Percentiles rank a stretch among this genome's conserved stretches.
phyloP scores from a whole-genome alignment of 2,113 vertebrate genomes.

The Syngnathus scovelli region DNA sequence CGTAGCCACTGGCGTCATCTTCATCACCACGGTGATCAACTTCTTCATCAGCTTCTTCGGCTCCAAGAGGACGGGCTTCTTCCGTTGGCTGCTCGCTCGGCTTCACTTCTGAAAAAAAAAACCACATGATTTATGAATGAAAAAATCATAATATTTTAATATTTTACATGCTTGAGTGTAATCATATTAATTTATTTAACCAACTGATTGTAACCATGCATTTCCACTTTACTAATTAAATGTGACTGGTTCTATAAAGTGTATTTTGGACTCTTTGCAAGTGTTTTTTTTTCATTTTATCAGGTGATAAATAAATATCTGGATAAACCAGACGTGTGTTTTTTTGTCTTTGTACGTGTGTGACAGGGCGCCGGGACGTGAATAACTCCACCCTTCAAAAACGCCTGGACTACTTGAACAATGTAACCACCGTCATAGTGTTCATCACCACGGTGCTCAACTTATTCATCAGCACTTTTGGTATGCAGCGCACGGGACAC shows the following conservation, averaged over 20 bases:
- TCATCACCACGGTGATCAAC: constrained; percentile 55
- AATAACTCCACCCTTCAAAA: constrained; percentile 57
- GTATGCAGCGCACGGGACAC: constrained; percentile 58
- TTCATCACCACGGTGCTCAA: constrained; percentile 59
- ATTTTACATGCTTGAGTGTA: neutral
- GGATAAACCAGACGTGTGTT: constrained; percentile 27
- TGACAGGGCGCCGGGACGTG: constrained; percentile 58
- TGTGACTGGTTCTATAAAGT: neutral
- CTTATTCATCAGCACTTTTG: constrained; percentile 68
- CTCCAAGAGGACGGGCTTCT: constrained; percentile 67
- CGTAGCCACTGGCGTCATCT: constrained; percentile 59
- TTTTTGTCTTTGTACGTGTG: constrained; percentile 6
- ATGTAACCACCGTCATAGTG: constrained; percentile 51
- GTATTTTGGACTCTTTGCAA: neutral
- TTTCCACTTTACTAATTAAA: neutral
- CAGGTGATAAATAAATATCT: constrained; percentile 36
- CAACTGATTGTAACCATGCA: neutral
- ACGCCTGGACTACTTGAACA: constrained; percentile 67
- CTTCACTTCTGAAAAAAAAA: constrained; percentile 57
- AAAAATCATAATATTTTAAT: neutral
- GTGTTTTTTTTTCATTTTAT: neutral
- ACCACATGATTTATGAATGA: neutral
- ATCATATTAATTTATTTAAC: neutral
- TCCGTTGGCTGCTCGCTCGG: constrained; percentile 66
- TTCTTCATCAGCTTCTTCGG: constrained; percentile 69